Evolutionary conservation across 2,888 invertebrate genomes (phyloP).

Genomic region (Prosopocoilus inquinatus): DNA sequence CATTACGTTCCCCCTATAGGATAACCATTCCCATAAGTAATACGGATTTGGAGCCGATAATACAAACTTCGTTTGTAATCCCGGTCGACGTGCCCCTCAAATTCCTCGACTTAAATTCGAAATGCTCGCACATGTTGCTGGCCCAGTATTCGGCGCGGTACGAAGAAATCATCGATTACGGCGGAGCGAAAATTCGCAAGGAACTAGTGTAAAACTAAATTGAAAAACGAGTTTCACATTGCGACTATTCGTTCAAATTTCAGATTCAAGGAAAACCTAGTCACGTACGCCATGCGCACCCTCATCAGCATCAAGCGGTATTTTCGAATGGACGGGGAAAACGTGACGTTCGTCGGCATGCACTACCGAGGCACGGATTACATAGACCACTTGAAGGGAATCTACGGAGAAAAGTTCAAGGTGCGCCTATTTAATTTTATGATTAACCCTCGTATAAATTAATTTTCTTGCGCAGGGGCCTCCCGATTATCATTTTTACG

Average conservation of each 20-base stretch:
- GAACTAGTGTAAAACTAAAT: slow-evolving; percentile 14
- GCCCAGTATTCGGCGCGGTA: slow-evolving; percentile 16
- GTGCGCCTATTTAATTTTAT: background rate
- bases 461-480: slow-evolving; percentile 12
- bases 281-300: slow-evolving; percentile 1
- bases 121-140: slow-evolving; percentile 4
- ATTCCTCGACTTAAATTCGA: background rate
- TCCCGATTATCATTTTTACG: slow-evolving; percentile 20
- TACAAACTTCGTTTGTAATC: too few relatives aligned
- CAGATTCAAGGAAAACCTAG: slow-evolving; percentile 14
- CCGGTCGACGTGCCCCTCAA: too few relatives aligned
- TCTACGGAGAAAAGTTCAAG: slow-evolving; percentile 6
- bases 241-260: background rate
- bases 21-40: background rate
- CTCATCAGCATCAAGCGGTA: slow-evolving; percentile 8
- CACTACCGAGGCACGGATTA: slow-evolving; percentile 25
- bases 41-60: too few relatives aligned
- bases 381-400: slow-evolving; percentile 2
- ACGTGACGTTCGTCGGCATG: slow-evolving; percentile 19
- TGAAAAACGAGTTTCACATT: background rate
- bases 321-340: slow-evolving; percentile 5
- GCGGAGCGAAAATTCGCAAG: slow-evolving; percentile 11
- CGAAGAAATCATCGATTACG: slow-evolving; percentile 16
- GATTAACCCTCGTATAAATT: background rate
- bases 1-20: slow-evolving; percentile 1